phyloP scores from a whole-genome alignment of 2,888 invertebrate genomes.

The Petrolisthes cinctipes region DNA sequence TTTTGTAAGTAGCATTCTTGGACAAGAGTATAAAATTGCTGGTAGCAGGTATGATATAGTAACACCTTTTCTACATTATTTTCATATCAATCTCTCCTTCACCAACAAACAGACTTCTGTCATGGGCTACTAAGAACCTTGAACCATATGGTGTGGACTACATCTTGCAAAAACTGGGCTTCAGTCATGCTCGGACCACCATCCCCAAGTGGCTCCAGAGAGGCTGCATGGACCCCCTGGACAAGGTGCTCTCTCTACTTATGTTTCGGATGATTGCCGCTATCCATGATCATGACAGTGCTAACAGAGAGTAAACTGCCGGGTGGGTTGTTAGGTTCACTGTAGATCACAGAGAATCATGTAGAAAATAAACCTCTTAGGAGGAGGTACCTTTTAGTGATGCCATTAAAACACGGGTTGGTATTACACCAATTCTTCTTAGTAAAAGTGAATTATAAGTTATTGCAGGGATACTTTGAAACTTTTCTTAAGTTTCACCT shows the following conservation, averaged over 20 bases:
- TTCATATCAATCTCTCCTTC: not conserved
- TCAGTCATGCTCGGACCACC: slow-evolving; percentile 96
- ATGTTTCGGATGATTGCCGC: slow-evolving; percentile 67
- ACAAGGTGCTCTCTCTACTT: slow-evolving; percentile 87
- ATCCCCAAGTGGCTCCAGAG: slow-evolving; percentile 99
- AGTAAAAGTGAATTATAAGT: too few species aligned
- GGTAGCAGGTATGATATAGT: too few species aligned
- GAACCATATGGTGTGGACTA: slow-evolving; percentile 99
- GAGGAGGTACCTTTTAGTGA: too few species aligned
- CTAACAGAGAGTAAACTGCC: slow-evolving; percentile 40
- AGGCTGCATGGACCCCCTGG: slow-evolving; percentile 96
- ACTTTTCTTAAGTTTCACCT: too few species aligned
- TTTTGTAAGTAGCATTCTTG: too few species aligned
- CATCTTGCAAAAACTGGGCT: slow-evolving; percentile 96
- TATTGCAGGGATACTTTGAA: too few species aligned
- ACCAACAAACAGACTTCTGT: slow-evolving; percentile 74
- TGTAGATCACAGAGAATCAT: too few species aligned
- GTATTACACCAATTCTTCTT: too few species aligned
- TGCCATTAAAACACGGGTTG: too few species aligned
- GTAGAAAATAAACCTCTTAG: too few species aligned
- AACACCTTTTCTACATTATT: too few species aligned
- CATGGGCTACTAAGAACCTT: slow-evolving; percentile 95
- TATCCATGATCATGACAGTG: slow-evolving; percentile 63
- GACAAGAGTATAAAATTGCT: too few species aligned
- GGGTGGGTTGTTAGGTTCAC: not conserved